A percentile compares a stretch with the other conserved stretches of the same genome.
phyloP scores from a whole-genome alignment of 2,888 invertebrate species.

The Dioctria rufipes region DNA sequence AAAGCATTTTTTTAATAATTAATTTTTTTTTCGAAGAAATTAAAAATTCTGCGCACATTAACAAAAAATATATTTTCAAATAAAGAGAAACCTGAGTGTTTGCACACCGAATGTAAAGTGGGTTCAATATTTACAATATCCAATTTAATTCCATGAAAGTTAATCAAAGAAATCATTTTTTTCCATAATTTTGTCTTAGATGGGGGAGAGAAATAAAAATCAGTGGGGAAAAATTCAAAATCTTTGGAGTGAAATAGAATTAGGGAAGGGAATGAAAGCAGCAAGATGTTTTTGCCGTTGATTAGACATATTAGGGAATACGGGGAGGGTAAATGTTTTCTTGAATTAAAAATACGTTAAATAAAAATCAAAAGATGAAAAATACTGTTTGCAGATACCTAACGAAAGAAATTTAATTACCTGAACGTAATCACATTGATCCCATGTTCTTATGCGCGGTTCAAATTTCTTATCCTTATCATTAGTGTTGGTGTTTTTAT shows the following conservation, averaged over 20 bases:
- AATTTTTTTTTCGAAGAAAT: background rate
- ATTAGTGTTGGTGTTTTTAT: slow-evolving; percentile 69
- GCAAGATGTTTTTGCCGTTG: background rate
- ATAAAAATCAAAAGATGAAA: slow-evolving; percentile 30
- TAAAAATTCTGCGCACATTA: slow-evolving; percentile 25
- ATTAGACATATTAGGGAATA: too few species aligned
- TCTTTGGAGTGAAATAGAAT: background rate
- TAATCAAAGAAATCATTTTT: too few species aligned
- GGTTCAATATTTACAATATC: too few species aligned
- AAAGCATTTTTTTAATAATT: slow-evolving; percentile 60
- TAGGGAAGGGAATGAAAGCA: background rate
- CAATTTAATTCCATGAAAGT: too few species aligned
- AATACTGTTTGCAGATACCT: slow-evolving; percentile 29
- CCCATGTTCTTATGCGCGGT: slow-evolving; percentile 80
- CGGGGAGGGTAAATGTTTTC: too few species aligned
- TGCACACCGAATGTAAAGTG: too few species aligned
- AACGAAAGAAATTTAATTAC: slow-evolving; percentile 68
- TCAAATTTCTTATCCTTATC: slow-evolving; percentile 74
- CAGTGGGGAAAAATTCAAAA: background rate
- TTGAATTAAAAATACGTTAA: slow-evolving; percentile 3
- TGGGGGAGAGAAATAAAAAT: slow-evolving; percentile 32
- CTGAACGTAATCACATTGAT: slow-evolving; percentile 88
- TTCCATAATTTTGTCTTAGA: slow-evolving; percentile 29
- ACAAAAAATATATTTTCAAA: slow-evolving; percentile 32
- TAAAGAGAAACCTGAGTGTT: slow-evolving; percentile 1